Base-by-base conservation (phyloP, 2,113 vertebrate species). In the Tringa solitaria region DNA sequence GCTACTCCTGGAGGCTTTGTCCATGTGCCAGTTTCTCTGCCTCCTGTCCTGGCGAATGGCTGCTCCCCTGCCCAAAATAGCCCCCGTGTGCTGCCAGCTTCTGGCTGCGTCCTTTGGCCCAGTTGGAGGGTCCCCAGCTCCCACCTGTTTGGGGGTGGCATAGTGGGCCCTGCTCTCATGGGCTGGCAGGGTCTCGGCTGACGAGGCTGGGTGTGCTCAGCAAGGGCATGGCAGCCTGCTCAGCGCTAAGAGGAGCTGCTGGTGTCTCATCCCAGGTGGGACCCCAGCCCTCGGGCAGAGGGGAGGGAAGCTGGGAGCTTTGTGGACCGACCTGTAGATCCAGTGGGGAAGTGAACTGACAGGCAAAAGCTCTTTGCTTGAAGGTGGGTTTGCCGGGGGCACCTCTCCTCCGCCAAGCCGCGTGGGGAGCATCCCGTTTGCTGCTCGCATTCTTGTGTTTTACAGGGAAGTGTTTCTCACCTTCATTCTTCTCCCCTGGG, bases 21-120 rank as follows among this genome's bases (percentile, higher is more conserved):
- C 82, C 91, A 18, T 1, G 4, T 89, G 91, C 50, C 46, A 30
- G 30, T n/a, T 91, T 45, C 35, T 84, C 84, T 75, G 69, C 87
- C 87, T 89, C 84, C 80, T 82, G 30, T 64, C 53, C 81, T 94
- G 77, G 33, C 13, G 10, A 75, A 79, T 46, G 54, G 77, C 83
- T 75, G 84, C 8, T 90, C 35, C 59, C 23, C n/a, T 87, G 91
- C 94, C 89, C 65, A 87, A 96, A 97, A 97, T 96, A 97, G 84
- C 35, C 48, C 46, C 67, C 17, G 60, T 23, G 35, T 64, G 83
- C 94, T 94, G 94, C 81, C 91, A 96, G 91, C 68, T 84, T 24
- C 73, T 92, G 86, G 12, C 69, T 32, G 48, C 3, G 84, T 75
- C 96, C 94, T 97, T 84, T 89, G 91, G 43, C 84, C 73, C 3